phyloP scores from a whole-genome alignment of 2,113 vertebrate species.

The Seriola aureovittata region DNA sequence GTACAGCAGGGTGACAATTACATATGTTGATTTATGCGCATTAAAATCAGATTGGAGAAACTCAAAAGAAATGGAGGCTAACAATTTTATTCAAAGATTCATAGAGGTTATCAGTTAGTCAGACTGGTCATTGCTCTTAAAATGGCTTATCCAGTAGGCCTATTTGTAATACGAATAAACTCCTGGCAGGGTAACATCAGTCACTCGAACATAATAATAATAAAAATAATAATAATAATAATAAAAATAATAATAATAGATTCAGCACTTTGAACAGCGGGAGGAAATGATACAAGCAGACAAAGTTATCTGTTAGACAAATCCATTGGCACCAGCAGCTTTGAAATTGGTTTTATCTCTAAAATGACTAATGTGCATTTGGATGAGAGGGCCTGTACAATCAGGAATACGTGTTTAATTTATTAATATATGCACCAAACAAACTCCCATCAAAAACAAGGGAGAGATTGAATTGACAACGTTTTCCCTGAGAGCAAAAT shows the following conservation, averaged over 20 bases:
- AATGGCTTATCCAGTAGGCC: not conserved
- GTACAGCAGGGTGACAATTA: not conserved
- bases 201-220: conserved; percentile 27
- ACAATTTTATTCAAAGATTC: not conserved
- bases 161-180: conserved; percentile 30
- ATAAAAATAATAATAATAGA: conserved; percentile 26
- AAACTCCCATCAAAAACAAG: conserved; percentile 61
- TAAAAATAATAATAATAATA: conserved; percentile 9
- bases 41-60: not conserved
- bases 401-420: conserved; percentile 68
- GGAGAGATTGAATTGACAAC: conserved; percentile 60
- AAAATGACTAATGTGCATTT: conserved; percentile 66
- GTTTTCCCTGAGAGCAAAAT: conserved; percentile 62
- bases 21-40: not conserved
- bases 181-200: conserved; percentile 25
- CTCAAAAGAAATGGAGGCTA: not conserved
- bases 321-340: conserved; percentile 74
- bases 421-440: conserved; percentile 75
- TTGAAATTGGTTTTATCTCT: conserved; percentile 74
- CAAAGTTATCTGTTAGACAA: conserved; percentile 58
- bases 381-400: conserved; percentile 60
- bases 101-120: conserved; percentile 2
- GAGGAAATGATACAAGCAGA: conserved; percentile 55
- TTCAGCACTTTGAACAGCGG: conserved; percentile 43
- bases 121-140: conserved; percentile 25